Evolutionary conservation across 2,113 vertebrate genomes (phyloP), one percentile per base, ranked within the genome.

Genomic region (Oncorhynchus tshawytscha): DNA sequence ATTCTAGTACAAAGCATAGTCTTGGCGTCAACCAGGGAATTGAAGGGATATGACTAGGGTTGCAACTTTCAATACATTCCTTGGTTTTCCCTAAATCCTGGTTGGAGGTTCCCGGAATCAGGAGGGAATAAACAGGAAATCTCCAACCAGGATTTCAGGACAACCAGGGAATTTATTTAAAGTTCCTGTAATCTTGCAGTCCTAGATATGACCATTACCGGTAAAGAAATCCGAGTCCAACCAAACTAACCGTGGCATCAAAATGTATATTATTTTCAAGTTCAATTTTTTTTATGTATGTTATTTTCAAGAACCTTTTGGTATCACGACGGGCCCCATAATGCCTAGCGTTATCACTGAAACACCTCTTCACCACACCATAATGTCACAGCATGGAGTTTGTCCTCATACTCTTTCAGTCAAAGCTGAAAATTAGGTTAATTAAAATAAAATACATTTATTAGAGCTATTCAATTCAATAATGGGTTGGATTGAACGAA

Each of bases 401-500:
- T 0, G n/a, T 51, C 70, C 31, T 70, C 34, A 7, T 27, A 16
- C 49, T 70, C 54, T 73, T 67, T 64, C 60, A 45, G 27, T 51
- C 57, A 49, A 60, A 8, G 39, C 70, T 31, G 6, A 15, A 60
- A 70, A 22, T 4, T 1, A 18, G 73, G 49, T 16, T 15, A 27
- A 27, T 27, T 27, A 3, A 27, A 27, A 27, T 27, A 2, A 27
- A 27, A 27, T 27, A 0, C 0, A 27, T 27, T 27, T 51, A 51
- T 51, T 51, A 51, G 49, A 3, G 3, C 49, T 1, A 12, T 12
- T 16, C 49, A 51, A 16, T 51, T 3, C 3, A 51, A 75, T 25
- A n/a, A 24, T 54, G 81, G 78, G 74, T 77, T 82, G 68, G 29
- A 83, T 85, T 86, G 49, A 51, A 51, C 75, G 67, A 83, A 84